Conservation (phyloP, 2,113 vertebrate species). For the Columba janthina region DNA sequence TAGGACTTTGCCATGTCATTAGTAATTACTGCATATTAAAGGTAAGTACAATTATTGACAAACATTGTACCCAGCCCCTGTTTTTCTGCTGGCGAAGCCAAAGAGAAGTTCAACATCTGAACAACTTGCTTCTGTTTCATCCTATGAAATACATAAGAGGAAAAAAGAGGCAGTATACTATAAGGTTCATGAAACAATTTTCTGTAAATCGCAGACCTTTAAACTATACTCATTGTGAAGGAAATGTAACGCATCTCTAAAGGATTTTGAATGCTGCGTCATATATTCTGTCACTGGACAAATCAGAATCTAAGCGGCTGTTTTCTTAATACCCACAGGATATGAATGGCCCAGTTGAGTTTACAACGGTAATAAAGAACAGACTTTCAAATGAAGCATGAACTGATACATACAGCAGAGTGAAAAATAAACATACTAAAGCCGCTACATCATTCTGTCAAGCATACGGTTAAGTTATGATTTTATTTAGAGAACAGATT, state of each 20-base stretch:
- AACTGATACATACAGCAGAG: background rate
- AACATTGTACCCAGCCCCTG: background rate
- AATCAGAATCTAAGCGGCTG: background rate
- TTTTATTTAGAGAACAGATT: conserved; percentile 47
- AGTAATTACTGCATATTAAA: conserved; percentile 22
- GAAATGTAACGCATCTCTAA: background rate
- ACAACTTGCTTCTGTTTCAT: background rate
- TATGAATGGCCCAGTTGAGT: background rate
- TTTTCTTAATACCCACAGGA: background rate
- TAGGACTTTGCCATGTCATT: background rate
- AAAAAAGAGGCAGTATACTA: background rate
- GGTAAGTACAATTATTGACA: background rate
- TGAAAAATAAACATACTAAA: conserved; percentile 16
- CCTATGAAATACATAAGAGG: background rate
- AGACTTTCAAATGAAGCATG: background rate
- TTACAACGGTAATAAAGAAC: background rate
- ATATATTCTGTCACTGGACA: background rate
- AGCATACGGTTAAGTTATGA: conserved; percentile 30
- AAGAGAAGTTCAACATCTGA: background rate
- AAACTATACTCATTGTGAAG: background rate
- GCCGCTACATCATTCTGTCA: conserved; percentile 34
- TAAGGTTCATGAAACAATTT: background rate
- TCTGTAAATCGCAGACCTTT: conserved; percentile 21
- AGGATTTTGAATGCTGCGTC: background rate
- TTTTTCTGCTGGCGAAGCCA: background rate